Conservation (phyloP, 2,113 vertebrate genomes). For the Megalops atlanticus region DNA sequence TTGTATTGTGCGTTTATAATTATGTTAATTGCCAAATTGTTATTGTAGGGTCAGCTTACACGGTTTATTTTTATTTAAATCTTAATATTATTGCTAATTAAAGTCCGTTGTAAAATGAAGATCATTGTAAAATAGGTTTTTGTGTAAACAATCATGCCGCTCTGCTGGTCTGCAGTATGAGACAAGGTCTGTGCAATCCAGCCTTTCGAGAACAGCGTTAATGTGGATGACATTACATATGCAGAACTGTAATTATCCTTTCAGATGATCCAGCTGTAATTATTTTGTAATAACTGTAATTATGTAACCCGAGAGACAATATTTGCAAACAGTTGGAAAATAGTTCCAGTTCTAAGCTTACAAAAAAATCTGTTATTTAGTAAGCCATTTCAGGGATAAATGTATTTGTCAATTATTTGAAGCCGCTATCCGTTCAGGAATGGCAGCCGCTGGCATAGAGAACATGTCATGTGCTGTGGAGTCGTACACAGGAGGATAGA, state of each 20-base stretch:
- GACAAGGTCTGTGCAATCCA: neutral
- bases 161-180: neutral
- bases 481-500: neutral
- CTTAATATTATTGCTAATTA: neutral
- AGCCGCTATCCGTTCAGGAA: neutral
- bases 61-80: no score
- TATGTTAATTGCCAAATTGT: no score
- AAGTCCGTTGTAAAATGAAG: no score
- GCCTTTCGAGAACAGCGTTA: neutral
- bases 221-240: neutral
- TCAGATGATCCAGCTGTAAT: neutral
- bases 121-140: neutral
- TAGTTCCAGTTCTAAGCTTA: neutral
- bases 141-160: neutral
- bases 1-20: no score
- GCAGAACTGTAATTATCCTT: neutral
- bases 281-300: slow-evolving; percentile 1
- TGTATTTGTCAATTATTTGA: neutral
- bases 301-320: neutral
- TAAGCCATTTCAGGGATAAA: neutral
- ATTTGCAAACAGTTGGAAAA: neutral
- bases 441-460: neutral
- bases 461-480: neutral
- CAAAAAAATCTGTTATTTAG: neutral
- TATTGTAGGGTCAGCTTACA: no score